Evolutionary conservation across 2,797 vertebrate genomes (phyloP), one percentile per base, ranked within the genome.

Genomic region (Coranthus polyacanthus): DNA sequence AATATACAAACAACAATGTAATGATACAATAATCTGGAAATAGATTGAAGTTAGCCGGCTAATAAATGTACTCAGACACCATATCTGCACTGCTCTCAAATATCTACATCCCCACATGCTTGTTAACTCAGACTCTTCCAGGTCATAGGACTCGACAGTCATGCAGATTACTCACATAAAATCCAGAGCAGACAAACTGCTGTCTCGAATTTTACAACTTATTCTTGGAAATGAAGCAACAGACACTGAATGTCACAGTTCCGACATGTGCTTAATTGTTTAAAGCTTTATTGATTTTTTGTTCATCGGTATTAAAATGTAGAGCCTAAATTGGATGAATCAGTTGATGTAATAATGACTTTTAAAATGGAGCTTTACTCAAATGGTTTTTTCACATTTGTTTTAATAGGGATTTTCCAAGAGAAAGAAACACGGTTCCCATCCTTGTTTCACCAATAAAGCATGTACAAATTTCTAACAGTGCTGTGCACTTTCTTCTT

Each of bases 51-150:
- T n/a, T n/a, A n/a, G n/a, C n/a, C n/a, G n/a, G n/a, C n/a, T 2
- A 32, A 32, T 9, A 32, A 1, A 29, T 4, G 22, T 24, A 24
- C 22, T 24, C 26, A 41, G 42, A 29, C 17, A 12, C n/a, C 6
- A 2, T 50, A 9, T 9, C n/a, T 16, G 4, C 15, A 32, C 32
- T 11, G 16, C 37, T n/a, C 20, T 32, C 6, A 18, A 17, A 59
- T 42, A 41, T 51, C 22, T 37, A 58, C 18, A 36, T 61, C 4
- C 3, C 12, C 21, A 8, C 10, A 44, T 22, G 17, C 32, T 50
- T 49, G 29, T 53, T 66, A 67, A 66, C 4, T 17, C 20, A 61
- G 26, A 10, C 46, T 60, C 26, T 13, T 55, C 34, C 46, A 54
- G 49, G 34, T 45, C 44, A 56, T 21, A 43, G 42, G 22, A 32